Conservation (phyloP, 2,797 vertebrate species). For the Malurus splendens region DNA sequence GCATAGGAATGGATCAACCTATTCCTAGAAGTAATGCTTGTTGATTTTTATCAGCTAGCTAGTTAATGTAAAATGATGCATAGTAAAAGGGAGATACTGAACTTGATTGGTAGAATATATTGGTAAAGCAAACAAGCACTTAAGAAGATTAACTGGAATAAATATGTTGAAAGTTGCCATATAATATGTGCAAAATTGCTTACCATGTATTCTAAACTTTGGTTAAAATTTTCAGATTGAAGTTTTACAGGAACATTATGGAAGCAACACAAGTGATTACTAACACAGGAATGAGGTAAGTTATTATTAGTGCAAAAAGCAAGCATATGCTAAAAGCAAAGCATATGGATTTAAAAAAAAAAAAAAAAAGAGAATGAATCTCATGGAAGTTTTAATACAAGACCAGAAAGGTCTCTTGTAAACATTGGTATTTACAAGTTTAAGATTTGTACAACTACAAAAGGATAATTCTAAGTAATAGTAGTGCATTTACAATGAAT, state of each 20-base stretch:
- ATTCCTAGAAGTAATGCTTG: conserved; percentile 62
- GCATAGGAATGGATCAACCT: conserved; percentile 58
- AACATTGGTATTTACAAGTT: conserved; percentile 68
- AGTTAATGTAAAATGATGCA: conserved; percentile 57
- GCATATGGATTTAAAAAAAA: conserved; percentile 57
- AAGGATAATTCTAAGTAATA: conserved; percentile 50
- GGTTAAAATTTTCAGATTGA: conserved; percentile 69
- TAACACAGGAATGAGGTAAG: conserved; percentile 72
- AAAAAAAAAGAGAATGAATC: conserved; percentile 45
- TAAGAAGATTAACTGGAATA: conserved; percentile 55
- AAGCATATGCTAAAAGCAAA: conserved; percentile 74
- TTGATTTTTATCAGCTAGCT: conserved; percentile 55
- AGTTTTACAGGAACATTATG: conserved; percentile 58
- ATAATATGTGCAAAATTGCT: conserved; percentile 75
- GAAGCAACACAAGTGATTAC: conserved; percentile 71
- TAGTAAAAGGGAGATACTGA: conserved; percentile 50
- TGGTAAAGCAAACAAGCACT: conserved; percentile 64
- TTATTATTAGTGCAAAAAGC: conserved; percentile 80
- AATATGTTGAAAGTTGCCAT: conserved; percentile 51
- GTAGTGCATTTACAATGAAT: conserved; percentile 75
- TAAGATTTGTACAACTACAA: conserved; percentile 65
- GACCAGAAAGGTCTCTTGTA: conserved; percentile 68
- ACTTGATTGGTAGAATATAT: conserved; percentile 40
- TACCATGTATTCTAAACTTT: conserved; percentile 69
- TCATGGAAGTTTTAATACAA: conserved; percentile 57